Evolutionary conservation across 1,140 invertebrate genomes (phyloP).

Genomic region (Metopolophium dirhodum): DNA sequence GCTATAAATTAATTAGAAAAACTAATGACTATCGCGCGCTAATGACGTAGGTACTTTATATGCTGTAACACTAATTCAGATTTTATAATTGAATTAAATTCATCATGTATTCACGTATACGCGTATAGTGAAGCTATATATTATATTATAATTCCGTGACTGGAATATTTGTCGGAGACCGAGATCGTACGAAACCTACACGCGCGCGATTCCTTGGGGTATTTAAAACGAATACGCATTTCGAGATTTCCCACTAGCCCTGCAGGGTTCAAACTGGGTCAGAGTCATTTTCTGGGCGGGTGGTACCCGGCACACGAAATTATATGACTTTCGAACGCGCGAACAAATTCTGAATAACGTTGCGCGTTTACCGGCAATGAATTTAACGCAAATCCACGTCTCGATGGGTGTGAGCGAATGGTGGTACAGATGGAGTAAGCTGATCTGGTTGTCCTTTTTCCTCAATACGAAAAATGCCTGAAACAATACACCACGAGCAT

Average conservation of each 20-base stretch:
- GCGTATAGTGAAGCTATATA: not conserved
- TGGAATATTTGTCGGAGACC: not conserved
- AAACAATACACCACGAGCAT: conserved; percentile 59
- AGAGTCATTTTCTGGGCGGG: not conserved
- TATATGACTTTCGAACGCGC: not conserved
- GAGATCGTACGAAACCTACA: not conserved
- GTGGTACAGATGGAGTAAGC: conserved; percentile 92
- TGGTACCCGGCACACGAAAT: too few relatives aligned
- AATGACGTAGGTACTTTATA: not conserved
- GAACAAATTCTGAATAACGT: not conserved
- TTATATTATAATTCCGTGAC: not conserved
- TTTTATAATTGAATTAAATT: not conserved
- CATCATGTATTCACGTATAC: not conserved
- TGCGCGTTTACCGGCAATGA: conserved; percentile 78
- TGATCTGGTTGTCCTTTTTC: conserved; percentile 92
- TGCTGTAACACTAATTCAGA: not conserved
- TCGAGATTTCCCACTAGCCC: not conserved
- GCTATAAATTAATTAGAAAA: not conserved
- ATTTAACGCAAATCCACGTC: conserved; percentile 95
- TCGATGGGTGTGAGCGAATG: conserved; percentile 93
- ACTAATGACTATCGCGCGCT: not conserved
- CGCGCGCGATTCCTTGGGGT: not conserved
- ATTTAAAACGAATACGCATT: not conserved
- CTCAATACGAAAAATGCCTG: conserved; percentile 87
- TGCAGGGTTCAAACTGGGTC: not conserved